Evolutionary conservation across 2,113 vertebrate genomes (phyloP), one percentile per base, ranked within the genome.

Genomic region (Puffinus mauretanicus): DNA sequence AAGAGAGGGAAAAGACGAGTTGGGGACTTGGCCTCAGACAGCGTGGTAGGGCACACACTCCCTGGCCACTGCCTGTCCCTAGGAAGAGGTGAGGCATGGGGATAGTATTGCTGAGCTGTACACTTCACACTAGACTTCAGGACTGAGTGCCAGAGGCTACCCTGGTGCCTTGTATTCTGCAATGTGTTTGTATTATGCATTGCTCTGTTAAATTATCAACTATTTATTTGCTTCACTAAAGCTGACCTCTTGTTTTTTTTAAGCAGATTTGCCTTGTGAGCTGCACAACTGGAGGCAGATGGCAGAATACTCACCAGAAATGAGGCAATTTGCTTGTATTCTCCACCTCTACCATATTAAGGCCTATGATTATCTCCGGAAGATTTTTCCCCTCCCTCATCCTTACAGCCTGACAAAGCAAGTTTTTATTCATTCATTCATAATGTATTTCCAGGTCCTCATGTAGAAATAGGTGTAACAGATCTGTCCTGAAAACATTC

Each of bases 391-490:
- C 18, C 92, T 98, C 40, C 97, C 97, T 96, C 97, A 98, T 95
- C 97, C 97, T 81, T 95, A 66, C 87, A 97, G 97, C 80, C 94
- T 98, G 86, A 98, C 93, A 87, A 97, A 92, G 97, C 97, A 97
- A 98, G 98, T 98, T 62, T 47, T 60, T 19, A 44, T 75, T 88
- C 7, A 15, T 78, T 80, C 13, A n/a, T 32, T 83, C 46, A 38
- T 18, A 66, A 54, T 54, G 5, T 38, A 40, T 65, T 92, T 88
- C 32, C 17, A 73, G 14, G 54, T 81, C 49, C 6, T 67, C 0
- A 0, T 15, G 19, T 60, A 60, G 44, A 77, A 86, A 54, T 34
- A 44, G 29, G 18, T 47, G 10, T 77, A 66, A 81, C 9, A 22
- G 26, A 36, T 76, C 27, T 70, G 17, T 65, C 29, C 29, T 46